Evolutionary conservation across 1,140 invertebrate genomes (phyloP), one percentile per base, ranked within the genome.

Genomic region (Aphis gossypii): DNA sequence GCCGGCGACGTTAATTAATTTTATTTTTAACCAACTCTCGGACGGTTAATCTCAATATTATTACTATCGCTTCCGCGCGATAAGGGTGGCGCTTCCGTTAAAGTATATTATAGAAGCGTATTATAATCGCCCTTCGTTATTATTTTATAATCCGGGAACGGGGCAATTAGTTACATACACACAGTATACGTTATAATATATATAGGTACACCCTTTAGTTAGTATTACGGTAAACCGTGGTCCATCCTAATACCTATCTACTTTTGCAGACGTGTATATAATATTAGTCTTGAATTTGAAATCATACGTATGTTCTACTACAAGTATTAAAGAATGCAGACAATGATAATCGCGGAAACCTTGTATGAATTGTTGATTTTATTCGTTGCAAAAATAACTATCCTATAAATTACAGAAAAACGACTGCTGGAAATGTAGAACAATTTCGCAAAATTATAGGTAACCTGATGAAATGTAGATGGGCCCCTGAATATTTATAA

Each of bases 1-100:
- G n/a, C 21, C 51, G 60, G n/a, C 90, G 23, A 44, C 90, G 90
- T 91, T 91, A 91, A 91, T 76, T 91, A 76, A 76, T 76, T 46
- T 76, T 46, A 46, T 91, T 91, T 82, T 91, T 41, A 56, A 54
- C 51, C 11, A 18, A 38, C 23, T 89, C 51, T 54, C 44, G 51
- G 30, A 38, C 51, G 48, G 88, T 89, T 89, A 56, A 89, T 89
- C n/a, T 54, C 88, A 1, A 35, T 89, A 56, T 56, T 35, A 35
- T 54, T 51, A 54, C 30, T 35, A 76, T 76, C 60, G 60, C 30
- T n/a, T 76, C 60, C 60, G 14, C 60, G 30, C 60, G 60, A 76
- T n/a, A n/a, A 76, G n/a, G 60, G 60, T n/a, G 30, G 14, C 60
- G 30, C n/a, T 76, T 76, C 30, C 60, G 60, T n/a, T 76, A 76